A percentile compares a stretch with the other conserved stretches of the same genome.
Evolutionary conservation across 2,113 vertebrate genomes (phyloP).

Genomic region (Narcine bancroftii): DNA sequence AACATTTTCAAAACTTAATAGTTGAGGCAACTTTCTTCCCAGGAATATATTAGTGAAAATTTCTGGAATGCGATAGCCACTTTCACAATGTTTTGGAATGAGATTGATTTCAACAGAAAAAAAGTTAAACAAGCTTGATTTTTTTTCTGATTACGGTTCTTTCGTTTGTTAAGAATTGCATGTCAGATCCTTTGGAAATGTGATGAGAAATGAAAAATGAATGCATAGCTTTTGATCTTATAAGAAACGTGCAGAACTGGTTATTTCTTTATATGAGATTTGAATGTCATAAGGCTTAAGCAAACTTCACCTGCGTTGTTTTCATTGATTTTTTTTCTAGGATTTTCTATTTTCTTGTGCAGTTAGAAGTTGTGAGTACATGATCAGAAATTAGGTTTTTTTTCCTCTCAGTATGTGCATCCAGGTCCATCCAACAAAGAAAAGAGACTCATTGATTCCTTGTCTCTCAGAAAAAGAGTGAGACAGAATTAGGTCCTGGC

Average conservation of each 20-base stretch:
- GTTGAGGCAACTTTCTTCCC: neutral
- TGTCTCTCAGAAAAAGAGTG: neutral
- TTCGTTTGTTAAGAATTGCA: neutral
- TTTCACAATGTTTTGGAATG: neutral
- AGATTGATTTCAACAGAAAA: neutral
- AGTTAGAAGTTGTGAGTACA: neutral
- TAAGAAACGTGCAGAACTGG: neutral
- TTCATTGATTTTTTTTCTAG: slow-evolving; percentile 22
- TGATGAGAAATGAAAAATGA: neutral
- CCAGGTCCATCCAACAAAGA: neutral
- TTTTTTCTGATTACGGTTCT: neutral
- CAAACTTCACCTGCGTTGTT: neutral
- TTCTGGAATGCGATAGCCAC: neutral
- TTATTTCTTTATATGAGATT: slow-evolving; percentile 6
- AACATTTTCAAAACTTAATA: neutral
- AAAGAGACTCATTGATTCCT: neutral
- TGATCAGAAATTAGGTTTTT: neutral
- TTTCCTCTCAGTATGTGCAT: neutral
- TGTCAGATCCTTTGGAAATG: neutral
- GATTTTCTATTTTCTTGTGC: neutral
- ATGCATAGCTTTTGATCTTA: neutral
- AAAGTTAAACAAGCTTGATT: neutral
- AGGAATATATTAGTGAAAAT: neutral
- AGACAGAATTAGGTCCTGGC: neutral
- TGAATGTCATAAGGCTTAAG: neutral